phyloP scores from a whole-genome alignment of 2,113 vertebrate species.

The Pteronura brasiliensis region DNA sequence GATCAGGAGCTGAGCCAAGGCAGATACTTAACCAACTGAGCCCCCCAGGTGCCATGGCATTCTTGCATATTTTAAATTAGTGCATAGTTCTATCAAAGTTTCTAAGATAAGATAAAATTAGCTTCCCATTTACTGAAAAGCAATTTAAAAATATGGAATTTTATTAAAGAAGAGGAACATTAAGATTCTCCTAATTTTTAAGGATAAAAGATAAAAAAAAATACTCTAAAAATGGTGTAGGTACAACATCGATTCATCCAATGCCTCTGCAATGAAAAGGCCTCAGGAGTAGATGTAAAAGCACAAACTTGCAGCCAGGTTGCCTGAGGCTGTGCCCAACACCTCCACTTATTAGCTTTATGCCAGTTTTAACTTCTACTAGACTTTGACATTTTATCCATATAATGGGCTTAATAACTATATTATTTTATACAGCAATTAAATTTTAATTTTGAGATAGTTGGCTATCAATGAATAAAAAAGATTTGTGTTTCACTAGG shows the following conservation, averaged over 20 bases:
- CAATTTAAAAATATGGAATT: not conserved
- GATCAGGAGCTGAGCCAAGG: not conserved
- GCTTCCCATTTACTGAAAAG: not conserved
- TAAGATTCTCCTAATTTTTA: not conserved
- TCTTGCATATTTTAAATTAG: not conserved
- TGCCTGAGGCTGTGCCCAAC: not conserved
- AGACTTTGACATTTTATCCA: not conserved
- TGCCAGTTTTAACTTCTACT: not conserved
- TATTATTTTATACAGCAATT: not conserved
- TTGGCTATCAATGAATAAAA: not conserved
- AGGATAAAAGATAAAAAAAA: not conserved
- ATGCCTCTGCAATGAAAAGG: not conserved
- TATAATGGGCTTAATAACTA: not conserved
- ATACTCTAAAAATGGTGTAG: not conserved
- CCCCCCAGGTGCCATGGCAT: not conserved
- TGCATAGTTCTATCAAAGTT: not conserved
- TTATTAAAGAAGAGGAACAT: not conserved
- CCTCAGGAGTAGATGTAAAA: not conserved
- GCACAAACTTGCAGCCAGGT: rapidly evolving
- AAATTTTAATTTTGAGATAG: not conserved
- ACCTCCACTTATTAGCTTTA: not conserved
- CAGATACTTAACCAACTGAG: not conserved
- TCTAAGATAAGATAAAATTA: not conserved
- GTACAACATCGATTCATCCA: not conserved
- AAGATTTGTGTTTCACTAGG: not conserved